A percentile compares a stretch with the other conserved stretches of the same genome.
These are phyloP conservation scores for Graphium colonna DNA, from an alignment of 2,888 invertebrate genomes.

Conservation along the genomic window DNA sequence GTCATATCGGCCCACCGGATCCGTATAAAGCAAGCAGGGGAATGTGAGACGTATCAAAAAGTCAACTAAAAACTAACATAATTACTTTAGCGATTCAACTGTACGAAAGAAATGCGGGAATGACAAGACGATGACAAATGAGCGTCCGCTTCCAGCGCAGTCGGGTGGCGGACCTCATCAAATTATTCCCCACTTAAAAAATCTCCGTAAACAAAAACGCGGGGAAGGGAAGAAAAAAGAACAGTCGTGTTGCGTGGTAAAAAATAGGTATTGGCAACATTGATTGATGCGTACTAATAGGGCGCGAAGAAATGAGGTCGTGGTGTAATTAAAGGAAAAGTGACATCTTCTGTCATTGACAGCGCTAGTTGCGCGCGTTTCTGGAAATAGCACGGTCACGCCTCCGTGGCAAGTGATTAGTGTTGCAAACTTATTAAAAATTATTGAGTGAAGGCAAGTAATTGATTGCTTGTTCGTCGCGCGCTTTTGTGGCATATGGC, in stretches of 20 bases:
- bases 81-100: conserved; percentile 76
- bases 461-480: conserved; percentile 61
- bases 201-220: conserved; percentile 78
- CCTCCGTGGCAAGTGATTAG: conserved; percentile 77
- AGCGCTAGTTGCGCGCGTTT: conserved; percentile 46
- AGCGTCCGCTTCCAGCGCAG: conserved; percentile 72
- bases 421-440: conserved; percentile 75
- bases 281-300: conserved; percentile 80
- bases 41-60: conserved; percentile 52
- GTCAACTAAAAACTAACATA: conserved; percentile 70
- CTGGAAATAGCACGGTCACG: conserved; percentile 76
- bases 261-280: conserved; percentile 80
- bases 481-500: conserved; percentile 33
- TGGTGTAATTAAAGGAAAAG: conserved; percentile 75
- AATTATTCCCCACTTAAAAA: conserved; percentile 80
- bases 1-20: conserved; percentile 24
- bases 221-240: conserved; percentile 58
- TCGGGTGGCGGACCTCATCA: conserved; percentile 80
- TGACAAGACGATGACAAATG: conserved; percentile 81
- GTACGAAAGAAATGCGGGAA: conserved; percentile 77
- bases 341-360: conserved; percentile 78
- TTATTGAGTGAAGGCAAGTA: conserved; percentile 76
- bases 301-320: conserved; percentile 78
- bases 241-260: conserved; percentile 64
- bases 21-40: conserved; percentile 34